A percentile compares a stretch with the other conserved stretches of the same genome.
Conservation (phyloP, 1,140 invertebrate species). For the Schmidtea mediterranea region DNA sequence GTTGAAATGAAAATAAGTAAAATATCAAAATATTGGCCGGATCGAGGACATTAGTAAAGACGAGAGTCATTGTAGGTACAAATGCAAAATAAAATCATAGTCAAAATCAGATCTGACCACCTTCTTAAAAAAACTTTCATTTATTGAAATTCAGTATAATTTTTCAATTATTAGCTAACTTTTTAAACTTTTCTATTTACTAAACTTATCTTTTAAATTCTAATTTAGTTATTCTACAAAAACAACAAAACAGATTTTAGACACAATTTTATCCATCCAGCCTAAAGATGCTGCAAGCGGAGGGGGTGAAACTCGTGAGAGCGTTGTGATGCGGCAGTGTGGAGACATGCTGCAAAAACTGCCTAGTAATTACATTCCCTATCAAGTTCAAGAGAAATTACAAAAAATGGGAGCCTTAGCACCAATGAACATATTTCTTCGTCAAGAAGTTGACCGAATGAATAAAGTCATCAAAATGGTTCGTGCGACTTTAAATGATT, state of each 20-base stretch:
- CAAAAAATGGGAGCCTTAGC: constrained; percentile 34
- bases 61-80: too few relatives aligned
- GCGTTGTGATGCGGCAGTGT: constrained; percentile 60
- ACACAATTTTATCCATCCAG: constrained; percentile 72
- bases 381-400: constrained; percentile 36
- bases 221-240: constrained; percentile 24
- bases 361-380: constrained; percentile 56
- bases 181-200: too few relatives aligned
- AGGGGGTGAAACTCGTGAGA: constrained; percentile 57
- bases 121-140: too few relatives aligned
- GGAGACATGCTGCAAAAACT: constrained; percentile 76
- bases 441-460: constrained; percentile 80
- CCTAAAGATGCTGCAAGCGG: constrained; percentile 54
- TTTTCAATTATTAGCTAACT: too few relatives aligned
- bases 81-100: too few relatives aligned
- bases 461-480: constrained; percentile 53
- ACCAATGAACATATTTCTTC: constrained; percentile 37
- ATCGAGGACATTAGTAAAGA: too few relatives aligned
- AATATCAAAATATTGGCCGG: too few relatives aligned
- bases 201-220: too few relatives aligned
- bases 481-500: constrained; percentile 47
- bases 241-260: constrained; percentile 43
- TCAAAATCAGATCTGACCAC: too few relatives aligned
- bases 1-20: too few relatives aligned
- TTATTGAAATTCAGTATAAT: too few relatives aligned